Conservation (phyloP, 2,113 vertebrate species). For the Carollia perspicillata region DNA sequence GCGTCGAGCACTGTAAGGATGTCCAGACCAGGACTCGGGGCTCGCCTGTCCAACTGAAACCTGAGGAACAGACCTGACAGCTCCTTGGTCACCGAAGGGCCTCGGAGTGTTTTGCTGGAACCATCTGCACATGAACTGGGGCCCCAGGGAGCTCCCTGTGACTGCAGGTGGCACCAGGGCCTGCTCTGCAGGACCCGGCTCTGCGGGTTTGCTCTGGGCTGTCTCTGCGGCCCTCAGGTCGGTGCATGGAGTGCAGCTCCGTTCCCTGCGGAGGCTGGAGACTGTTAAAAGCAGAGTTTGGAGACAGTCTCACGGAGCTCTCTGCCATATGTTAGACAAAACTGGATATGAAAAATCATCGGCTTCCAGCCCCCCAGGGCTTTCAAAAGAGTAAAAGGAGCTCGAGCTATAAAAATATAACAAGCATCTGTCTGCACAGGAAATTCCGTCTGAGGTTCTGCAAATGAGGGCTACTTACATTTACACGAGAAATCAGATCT, state of each 20-base stretch:
- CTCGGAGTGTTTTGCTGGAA: neutral
- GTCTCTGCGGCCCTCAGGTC: constrained; percentile 30
- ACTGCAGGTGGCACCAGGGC: constrained; percentile 20
- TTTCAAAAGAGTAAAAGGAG: neutral
- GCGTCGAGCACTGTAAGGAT: neutral
- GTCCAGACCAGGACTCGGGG: neutral
- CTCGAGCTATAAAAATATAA: constrained; percentile 64
- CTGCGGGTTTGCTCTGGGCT: neutral
- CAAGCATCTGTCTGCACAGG: constrained; percentile 68
- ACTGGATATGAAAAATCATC: constrained; percentile 65
- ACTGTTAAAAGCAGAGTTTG: constrained; percentile 52
- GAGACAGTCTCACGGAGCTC: constrained; percentile 33
- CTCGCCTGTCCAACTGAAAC: neutral
- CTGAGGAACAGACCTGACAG: neutral
- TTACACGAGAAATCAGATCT: constrained; percentile 49
- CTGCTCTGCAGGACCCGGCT: too few relatives aligned
- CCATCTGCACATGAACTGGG: constrained; percentile 25
- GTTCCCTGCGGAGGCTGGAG: constrained; percentile 63
- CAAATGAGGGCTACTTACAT: constrained; percentile 50
- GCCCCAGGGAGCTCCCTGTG: neutral
- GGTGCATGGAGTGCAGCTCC: constrained; percentile 45
- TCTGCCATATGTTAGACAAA: constrained; percentile 51
- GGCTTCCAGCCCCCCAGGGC: constrained; percentile 67
- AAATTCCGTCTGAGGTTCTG: constrained; percentile 67
- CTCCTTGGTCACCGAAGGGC: neutral